These are phyloP conservation scores for Tetragonula carbonaria DNA, from an alignment of 2,888 invertebrate species.

Conservation along the genomic window DNA sequence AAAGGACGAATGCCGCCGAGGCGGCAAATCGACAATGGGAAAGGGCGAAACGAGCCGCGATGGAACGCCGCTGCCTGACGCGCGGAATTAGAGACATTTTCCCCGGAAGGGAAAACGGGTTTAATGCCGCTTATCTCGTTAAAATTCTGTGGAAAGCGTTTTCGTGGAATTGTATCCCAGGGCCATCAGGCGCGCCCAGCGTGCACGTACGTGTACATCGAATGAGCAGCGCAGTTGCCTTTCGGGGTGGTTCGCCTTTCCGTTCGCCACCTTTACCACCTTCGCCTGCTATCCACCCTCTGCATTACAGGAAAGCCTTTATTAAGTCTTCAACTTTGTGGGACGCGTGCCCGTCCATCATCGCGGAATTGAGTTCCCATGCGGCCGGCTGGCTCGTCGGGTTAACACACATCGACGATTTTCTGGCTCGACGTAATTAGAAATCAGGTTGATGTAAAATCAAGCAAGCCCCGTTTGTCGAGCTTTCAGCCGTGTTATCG, in stretches of 20 bases:
- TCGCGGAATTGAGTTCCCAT: constrained; percentile 68
- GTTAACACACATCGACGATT: constrained; percentile 62
- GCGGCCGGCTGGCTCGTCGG: constrained; percentile 33
- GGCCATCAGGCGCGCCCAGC: constrained; percentile 27
- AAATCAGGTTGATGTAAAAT: constrained; percentile 50
- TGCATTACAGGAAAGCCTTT: constrained; percentile 73
- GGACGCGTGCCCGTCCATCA: constrained; percentile 75
- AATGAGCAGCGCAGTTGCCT: background rate
- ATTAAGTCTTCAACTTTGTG: constrained; percentile 76
- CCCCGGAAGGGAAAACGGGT: constrained; percentile 1
- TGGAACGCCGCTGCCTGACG: constrained; percentile 2
- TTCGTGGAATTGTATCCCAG: constrained; percentile 23
- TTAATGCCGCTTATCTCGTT: constrained; percentile 34
- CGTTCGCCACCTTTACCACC: constrained; percentile 33
- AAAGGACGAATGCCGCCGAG: background rate
- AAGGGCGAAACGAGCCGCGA: background rate
- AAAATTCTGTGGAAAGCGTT: constrained; percentile 44
- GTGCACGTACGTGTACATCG: constrained; percentile 18
- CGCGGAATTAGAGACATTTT: constrained; percentile 38
- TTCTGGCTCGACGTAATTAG: constrained; percentile 62
- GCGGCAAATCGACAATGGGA: constrained; percentile 7
- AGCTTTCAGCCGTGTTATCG: constrained; percentile 2
- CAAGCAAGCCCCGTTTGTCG: constrained; percentile 7
- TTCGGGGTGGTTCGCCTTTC: constrained; percentile 17
- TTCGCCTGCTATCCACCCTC: constrained; percentile 34